Conservation (phyloP, 2,888 invertebrate genomes). For the Elgonia sp. region DNA sequence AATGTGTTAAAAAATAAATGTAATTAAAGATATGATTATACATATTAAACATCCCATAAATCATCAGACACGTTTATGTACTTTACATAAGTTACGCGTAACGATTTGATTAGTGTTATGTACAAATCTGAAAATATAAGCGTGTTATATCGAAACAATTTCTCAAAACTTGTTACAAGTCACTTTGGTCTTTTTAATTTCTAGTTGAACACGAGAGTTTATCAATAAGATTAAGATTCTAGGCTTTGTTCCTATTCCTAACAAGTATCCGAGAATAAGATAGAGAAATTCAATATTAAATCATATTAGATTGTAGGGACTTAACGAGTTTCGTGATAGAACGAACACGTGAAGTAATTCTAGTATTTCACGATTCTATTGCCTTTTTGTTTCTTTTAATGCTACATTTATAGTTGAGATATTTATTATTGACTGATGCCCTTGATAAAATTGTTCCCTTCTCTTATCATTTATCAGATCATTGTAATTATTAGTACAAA, state of each 20-base stretch:
- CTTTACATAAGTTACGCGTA: conserved; percentile 51
- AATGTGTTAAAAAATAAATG: conserved; percentile 79
- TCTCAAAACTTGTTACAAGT: conserved; percentile 25
- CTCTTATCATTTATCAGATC: conserved; percentile 10
- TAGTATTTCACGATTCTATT: conserved; percentile 38
- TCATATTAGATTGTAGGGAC: conserved; percentile 49
- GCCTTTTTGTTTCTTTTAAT: conserved; percentile 47
- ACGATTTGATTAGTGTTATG: conserved; percentile 44
- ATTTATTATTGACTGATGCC: conserved; percentile 39
- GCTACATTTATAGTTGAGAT: conserved; percentile 23
- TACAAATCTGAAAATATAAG: conserved; percentile 15
- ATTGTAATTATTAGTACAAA: conserved; percentile 3
- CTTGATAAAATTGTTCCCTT: conserved; percentile 45
- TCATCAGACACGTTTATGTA: conserved; percentile 19
- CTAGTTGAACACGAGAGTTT: conserved; percentile 15
- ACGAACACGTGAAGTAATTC: conserved; percentile 49
- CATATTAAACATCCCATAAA: conserved; percentile 2
- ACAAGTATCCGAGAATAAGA: conserved; percentile 22
- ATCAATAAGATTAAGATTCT: conserved; percentile 50
- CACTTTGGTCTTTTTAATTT: conserved; percentile 16
- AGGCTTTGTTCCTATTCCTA: conserved; percentile 47
- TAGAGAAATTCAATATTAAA: conserved; percentile 56
- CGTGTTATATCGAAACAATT: conserved; percentile 38
- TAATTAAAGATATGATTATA: neutral
- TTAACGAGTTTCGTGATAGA: conserved; percentile 61